Conservation (phyloP, 2,113 vertebrate genomes). For the Lutjanus erythropterus region DNA sequence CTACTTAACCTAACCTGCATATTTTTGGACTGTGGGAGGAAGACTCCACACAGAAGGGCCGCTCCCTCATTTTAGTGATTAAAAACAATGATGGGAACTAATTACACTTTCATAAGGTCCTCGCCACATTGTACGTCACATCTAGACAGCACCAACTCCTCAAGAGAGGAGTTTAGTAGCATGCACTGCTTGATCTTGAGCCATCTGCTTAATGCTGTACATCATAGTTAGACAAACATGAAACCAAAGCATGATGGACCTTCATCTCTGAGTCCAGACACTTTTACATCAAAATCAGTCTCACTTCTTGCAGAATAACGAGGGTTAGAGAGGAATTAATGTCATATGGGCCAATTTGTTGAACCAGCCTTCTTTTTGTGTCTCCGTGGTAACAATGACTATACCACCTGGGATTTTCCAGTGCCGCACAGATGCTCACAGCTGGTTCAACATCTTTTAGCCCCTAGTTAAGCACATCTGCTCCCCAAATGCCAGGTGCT, state of each 20-base stretch:
- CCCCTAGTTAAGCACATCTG: constrained; percentile 68
- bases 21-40: too few relatives aligned
- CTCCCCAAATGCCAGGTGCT: constrained; percentile 76
- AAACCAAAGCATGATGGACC: constrained; percentile 70
- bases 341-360: constrained; percentile 42
- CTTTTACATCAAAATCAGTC: constrained; percentile 33
- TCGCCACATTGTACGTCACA: too few relatives aligned
- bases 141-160: neutral
- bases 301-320: constrained; percentile 17
- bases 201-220: constrained; percentile 27
- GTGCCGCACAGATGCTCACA: constrained; percentile 31
- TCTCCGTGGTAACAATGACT: constrained; percentile 36
- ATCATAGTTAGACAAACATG: constrained; percentile 34
- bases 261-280: constrained; percentile 46
- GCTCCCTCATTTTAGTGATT: too few relatives aligned
- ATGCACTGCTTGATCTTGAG: too few relatives aligned
- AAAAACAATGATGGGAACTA: too few relatives aligned
- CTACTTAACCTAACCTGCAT: too few relatives aligned
- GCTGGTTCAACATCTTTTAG: constrained; percentile 55
- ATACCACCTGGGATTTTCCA: constrained; percentile 70
- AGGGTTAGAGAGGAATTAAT: constrained; percentile 27
- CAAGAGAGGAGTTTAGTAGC: constrained; percentile 60
- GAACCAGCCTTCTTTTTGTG: constrained; percentile 30
- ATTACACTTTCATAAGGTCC: too few relatives aligned
- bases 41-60: too few relatives aligned